Conservation (phyloP, 2,113 vertebrate species). For the Corvus moneduloides region DNA sequence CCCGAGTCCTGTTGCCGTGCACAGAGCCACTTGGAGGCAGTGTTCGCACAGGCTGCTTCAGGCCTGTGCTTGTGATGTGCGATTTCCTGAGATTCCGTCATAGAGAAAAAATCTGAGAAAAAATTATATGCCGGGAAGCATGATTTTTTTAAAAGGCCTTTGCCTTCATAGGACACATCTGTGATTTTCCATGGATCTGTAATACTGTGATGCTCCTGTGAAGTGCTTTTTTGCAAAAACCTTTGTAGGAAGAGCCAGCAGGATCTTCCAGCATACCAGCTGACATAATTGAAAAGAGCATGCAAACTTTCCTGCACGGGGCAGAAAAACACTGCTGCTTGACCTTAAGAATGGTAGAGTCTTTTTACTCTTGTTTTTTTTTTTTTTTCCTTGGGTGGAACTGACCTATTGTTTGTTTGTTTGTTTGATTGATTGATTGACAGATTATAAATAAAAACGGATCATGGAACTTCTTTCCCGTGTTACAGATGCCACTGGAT, state of each 20-base stretch:
- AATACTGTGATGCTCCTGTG: background rate
- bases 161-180: background rate
- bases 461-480: fast-evolving
- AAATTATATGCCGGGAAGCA: background rate
- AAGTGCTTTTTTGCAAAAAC: background rate
- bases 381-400: background rate
- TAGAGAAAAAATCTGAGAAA: background rate
- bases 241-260: background rate
- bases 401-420: background rate
- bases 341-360: background rate
- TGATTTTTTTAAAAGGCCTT: background rate
- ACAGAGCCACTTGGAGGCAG: background rate
- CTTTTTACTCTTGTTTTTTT: background rate
- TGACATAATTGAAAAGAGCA: background rate
- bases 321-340: background rate
- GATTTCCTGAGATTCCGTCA: background rate
- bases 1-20: background rate
- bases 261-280: background rate
- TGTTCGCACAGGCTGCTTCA: background rate
- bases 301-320: background rate
- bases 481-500: background rate
- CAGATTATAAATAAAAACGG: background rate
- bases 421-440: background rate
- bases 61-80: fast-evolving
- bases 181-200: background rate